Percentiles rank a stretch among this genome's conserved stretches.
Conservation (phyloP, 2,888 invertebrate genomes). For the Agriopis aurantiaria region DNA sequence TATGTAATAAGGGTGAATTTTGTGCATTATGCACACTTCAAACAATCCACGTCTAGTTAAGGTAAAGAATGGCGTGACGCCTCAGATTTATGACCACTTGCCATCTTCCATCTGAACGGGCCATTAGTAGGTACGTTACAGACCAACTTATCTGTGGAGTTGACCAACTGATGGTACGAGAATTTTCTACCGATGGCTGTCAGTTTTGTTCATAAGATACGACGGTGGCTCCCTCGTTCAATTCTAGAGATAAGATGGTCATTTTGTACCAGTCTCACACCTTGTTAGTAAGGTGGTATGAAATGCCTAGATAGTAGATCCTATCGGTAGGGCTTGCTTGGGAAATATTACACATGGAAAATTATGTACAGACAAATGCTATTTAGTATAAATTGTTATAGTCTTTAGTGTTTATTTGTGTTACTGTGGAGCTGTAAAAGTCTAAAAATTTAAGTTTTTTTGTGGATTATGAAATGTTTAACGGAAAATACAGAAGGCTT, state of each 20-base stretch:
- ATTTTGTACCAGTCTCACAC: slow-evolving; percentile 14
- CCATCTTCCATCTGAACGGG: slow-evolving; percentile 26
- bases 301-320: slow-evolving; percentile 16
- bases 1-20: not conserved
- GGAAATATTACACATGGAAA: slow-evolving; percentile 24
- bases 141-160: not conserved
- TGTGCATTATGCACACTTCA: not conserved
- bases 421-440: not conserved
- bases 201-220: not conserved
- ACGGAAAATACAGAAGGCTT: too few relatives aligned
- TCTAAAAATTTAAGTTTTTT: too few relatives aligned
- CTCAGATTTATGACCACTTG: slow-evolving; percentile 25
- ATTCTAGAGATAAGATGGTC: not conserved
- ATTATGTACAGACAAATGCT: not conserved
- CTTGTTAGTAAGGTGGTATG: slow-evolving; percentile 18
- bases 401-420: not conserved
- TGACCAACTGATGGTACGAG: not conserved
- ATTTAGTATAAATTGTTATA: too few relatives aligned
- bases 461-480: too few relatives aligned
- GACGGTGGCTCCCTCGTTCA: not conserved
- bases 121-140: slow-evolving; percentile 3
- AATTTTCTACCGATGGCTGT: not conserved
- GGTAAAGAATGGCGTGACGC: slow-evolving; percentile 29
- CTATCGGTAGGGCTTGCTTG: slow-evolving; percentile 12
- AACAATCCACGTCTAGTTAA: slow-evolving; percentile 28